phyloP scores from a whole-genome alignment of 1,140 invertebrate species.

The Anoplolepis gracilipes region DNA sequence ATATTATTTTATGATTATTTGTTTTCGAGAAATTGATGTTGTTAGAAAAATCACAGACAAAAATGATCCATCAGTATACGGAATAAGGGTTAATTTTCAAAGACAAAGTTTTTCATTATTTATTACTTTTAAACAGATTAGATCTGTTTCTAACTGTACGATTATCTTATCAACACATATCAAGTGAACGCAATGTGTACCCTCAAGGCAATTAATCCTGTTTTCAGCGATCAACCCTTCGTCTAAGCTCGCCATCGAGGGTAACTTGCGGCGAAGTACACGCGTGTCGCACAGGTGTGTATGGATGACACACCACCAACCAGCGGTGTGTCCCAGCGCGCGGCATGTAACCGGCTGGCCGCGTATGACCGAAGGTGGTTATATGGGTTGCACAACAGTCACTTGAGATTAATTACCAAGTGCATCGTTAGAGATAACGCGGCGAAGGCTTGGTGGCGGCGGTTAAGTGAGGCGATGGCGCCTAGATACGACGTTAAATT shows the following conservation, averaged over 20 bases:
- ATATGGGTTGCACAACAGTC: slow-evolving; percentile 67
- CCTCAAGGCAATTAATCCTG: slow-evolving; percentile 29
- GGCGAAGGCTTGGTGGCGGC: slow-evolving; percentile 49
- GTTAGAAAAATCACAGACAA: too few relatives aligned
- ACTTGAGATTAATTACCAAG: slow-evolving; percentile 76
- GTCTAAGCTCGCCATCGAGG: slow-evolving; percentile 30
- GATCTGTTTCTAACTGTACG: background rate
- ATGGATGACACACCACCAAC: slow-evolving; percentile 26
- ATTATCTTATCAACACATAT: slow-evolving; percentile 1
- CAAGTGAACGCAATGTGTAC: background rate
- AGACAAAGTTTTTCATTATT: background rate
- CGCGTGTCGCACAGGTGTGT: slow-evolving; percentile 30
- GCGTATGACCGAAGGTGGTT: slow-evolving; percentile 59
- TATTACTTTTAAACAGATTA: background rate
- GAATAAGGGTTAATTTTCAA: background rate
- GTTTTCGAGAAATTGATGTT: too few relatives aligned
- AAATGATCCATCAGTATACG: too few relatives aligned
- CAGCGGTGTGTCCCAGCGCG: slow-evolving; percentile 23
- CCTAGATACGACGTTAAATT: slow-evolving; percentile 73
- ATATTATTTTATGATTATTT: too few relatives aligned
- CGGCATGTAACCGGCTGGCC: slow-evolving; percentile 41
- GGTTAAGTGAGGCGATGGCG: slow-evolving; percentile 57
- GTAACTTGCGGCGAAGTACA: slow-evolving; percentile 28
- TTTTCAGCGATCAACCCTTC: slow-evolving; percentile 47
- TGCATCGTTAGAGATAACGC: slow-evolving; percentile 75